phyloP scores from a whole-genome alignment of 2,113 vertebrate genomes.

The Cryptomyrus ogoouensis region DNA sequence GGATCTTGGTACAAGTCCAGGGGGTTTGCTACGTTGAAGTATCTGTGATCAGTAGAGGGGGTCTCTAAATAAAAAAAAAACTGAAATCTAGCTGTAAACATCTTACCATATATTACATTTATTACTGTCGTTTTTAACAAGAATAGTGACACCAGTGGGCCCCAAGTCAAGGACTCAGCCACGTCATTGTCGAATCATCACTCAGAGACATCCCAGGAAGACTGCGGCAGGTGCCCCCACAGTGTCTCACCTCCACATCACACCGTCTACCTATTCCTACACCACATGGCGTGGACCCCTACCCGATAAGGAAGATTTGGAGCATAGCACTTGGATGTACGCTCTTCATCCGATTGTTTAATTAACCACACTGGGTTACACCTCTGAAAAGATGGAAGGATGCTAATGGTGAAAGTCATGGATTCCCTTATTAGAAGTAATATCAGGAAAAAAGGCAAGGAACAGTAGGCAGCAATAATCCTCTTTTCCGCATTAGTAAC shows the following conservation, averaged over 20 bases:
- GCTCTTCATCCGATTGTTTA: neutral
- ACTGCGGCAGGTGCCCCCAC: neutral
- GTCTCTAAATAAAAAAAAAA: neutral
- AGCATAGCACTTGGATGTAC: neutral
- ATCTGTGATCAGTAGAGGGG: neutral
- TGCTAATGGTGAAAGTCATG: slow-evolving; percentile 18
- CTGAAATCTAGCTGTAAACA: neutral
- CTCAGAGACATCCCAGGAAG: neutral
- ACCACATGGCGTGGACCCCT: neutral
- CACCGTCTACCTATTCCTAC: neutral
- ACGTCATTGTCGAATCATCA: neutral
- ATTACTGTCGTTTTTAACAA: neutral
- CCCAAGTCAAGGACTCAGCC: neutral
- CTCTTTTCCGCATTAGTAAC: slow-evolving; percentile 32
- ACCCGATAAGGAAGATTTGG: neutral
- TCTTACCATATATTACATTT: neutral
- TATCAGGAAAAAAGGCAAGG: slow-evolving; percentile 4
- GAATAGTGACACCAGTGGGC: neutral
- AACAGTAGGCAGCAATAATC: slow-evolving; percentile 27
- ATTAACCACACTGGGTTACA: neutral
- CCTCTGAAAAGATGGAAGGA: slow-evolving; percentile 20
- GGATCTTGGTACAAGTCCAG: neutral
- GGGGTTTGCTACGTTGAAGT: neutral
- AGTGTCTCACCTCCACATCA: neutral
- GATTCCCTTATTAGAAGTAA: slow-evolving; percentile 25